A percentile compares a stretch with the other conserved stretches of the same genome.
Conservation (phyloP, 2,797 vertebrate species). For the Pachyuromys duprasi region DNA sequence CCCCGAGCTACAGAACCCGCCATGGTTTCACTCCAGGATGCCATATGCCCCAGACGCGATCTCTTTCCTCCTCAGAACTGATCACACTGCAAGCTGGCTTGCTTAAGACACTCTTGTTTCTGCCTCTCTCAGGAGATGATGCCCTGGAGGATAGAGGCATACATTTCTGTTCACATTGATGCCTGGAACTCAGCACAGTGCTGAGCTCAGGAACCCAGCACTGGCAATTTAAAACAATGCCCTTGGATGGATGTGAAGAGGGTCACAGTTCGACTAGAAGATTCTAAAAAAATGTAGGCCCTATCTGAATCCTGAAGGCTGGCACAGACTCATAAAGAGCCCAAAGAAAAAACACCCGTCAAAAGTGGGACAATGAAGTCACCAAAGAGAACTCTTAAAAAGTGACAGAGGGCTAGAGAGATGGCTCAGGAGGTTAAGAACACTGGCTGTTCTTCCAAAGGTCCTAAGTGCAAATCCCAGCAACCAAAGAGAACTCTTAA, state of each 20-base stretch:
- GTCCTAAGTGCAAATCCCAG: no score
- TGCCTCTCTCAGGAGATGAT: neutral
- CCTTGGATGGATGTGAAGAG: neutral
- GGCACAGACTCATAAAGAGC: neutral
- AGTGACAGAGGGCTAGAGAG: no score
- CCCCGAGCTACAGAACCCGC: neutral
- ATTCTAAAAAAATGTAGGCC: neutral
- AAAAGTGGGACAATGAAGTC: neutral
- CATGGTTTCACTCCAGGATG: neutral
- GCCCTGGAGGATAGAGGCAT: neutral
- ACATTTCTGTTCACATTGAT: accelerated
- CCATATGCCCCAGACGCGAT: neutral
- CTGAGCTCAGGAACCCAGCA: neutral
- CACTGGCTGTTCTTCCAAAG: no score
- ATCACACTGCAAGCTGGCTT: neutral
- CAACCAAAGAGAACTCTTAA: neutral
- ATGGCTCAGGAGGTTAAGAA: no score
- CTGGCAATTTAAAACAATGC: neutral
- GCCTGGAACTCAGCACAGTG: neutral
- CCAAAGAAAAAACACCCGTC: neutral
- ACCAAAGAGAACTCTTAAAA: neutral
- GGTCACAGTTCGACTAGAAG: neutral
- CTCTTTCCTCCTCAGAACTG: neutral
- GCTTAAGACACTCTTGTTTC: neutral
- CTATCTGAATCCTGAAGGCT: neutral